phyloP scores from a whole-genome alignment of 2,113 vertebrate genomes.

The Xenus cinereus region DNA sequence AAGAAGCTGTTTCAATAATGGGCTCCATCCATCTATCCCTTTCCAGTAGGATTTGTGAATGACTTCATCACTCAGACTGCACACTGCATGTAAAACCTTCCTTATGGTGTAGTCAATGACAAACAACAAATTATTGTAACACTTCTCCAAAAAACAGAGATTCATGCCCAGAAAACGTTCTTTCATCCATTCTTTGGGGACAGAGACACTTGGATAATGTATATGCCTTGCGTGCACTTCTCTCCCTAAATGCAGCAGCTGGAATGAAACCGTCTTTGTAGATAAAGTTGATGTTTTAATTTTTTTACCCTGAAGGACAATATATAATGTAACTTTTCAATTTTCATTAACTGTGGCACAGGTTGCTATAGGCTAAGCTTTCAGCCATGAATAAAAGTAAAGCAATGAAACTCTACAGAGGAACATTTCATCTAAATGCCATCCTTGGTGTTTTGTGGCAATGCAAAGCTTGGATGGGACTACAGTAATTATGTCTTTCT shows the following conservation, averaged over 20 bases:
- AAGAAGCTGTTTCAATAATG: not conserved
- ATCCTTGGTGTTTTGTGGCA: not conserved
- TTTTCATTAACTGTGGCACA: slow-evolving; percentile 21
- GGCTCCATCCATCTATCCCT: not conserved
- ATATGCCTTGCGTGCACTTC: not conserved
- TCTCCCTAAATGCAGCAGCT: slow-evolving; percentile 4
- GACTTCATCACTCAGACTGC: not conserved
- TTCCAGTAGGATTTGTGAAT: slow-evolving; percentile 7
- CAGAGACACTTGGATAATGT: slow-evolving; percentile 10
- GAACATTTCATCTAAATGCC: not conserved
- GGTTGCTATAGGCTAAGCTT: slow-evolving; percentile 5
- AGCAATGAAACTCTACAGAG: not conserved
- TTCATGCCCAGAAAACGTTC: not conserved
- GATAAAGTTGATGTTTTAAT: slow-evolving; percentile 35
- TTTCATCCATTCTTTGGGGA: slow-evolving; percentile 38
- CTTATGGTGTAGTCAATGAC: not conserved
- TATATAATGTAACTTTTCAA: slow-evolving; percentile 18
- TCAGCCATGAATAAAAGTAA: slow-evolving; percentile 30
- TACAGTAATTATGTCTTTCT: not conserved
- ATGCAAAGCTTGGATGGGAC: not conserved
- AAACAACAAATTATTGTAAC: slow-evolving; percentile 3
- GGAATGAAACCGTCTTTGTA: slow-evolving; percentile 2
- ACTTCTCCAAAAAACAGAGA: not conserved
- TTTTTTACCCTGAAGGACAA: slow-evolving; percentile 37
- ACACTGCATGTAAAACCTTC: not conserved